Conservation (phyloP, 2,888 invertebrate species). For the Oscheius sp. region DNA sequence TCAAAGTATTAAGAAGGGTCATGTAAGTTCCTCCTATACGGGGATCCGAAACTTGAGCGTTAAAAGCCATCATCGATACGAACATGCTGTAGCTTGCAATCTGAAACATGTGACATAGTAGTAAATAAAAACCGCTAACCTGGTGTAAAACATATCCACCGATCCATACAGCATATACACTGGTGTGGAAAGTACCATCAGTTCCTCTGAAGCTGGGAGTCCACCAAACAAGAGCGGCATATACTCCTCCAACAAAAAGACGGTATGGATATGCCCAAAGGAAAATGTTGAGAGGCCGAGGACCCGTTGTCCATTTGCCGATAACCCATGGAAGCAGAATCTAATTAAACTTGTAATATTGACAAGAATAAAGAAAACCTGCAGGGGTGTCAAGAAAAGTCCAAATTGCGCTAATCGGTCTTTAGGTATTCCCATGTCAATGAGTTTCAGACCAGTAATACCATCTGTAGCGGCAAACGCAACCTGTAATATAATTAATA, state of each 20-base stretch:
- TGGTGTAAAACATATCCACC: slow-evolving; percentile 89
- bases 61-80: slow-evolving; percentile 96
- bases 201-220: slow-evolving; percentile 83
- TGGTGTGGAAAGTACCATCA: slow-evolving; percentile 76
- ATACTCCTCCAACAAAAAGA: slow-evolving; percentile 77
- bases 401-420: slow-evolving; percentile 92
- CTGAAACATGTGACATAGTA: slow-evolving; percentile 76
- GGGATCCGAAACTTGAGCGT: slow-evolving; percentile 95
- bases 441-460: slow-evolving; percentile 91
- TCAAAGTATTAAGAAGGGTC: slow-evolving; percentile 95
- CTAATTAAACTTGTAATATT: too few species aligned
- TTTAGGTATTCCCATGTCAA: slow-evolving; percentile 94
- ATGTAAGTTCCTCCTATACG: slow-evolving; percentile 96
- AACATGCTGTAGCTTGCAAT: slow-evolving; percentile 95
- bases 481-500: slow-evolving; percentile 78
- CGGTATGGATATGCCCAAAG: slow-evolving; percentile 84
- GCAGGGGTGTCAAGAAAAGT: slow-evolving; percentile 91
- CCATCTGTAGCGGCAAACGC: slow-evolving; percentile 96
- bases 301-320: slow-evolving; percentile 86
- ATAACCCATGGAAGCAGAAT: slow-evolving; percentile 89
- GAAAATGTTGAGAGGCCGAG: slow-evolving; percentile 88
- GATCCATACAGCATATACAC: slow-evolving; percentile 82
- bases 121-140: slow-evolving; percentile 75
- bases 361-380: slow-evolving; percentile 77
- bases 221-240: slow-evolving; percentile 85